These are phyloP conservation scores for Tenthredo distinguenda DNA, from an alignment of 2,888 invertebrate genomes.

Conservation along the genomic window DNA sequence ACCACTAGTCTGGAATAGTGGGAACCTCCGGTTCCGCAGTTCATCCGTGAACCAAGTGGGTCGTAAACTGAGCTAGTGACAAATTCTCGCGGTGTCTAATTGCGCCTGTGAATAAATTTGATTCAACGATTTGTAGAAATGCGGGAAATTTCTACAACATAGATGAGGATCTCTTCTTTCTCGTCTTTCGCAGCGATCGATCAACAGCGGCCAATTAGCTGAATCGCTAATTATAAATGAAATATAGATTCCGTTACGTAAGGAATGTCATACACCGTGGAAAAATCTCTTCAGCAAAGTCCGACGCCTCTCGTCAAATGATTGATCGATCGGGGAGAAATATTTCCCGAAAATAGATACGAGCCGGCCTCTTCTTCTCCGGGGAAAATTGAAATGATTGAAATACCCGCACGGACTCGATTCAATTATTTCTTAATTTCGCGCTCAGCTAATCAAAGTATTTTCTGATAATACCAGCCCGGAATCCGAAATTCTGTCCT, in stretches of 20 bases:
- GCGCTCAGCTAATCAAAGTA: constrained; percentile 15
- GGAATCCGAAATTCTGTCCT: not conserved
- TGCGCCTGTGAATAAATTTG: not conserved
- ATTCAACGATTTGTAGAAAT: not conserved
- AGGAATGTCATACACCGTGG: not conserved
- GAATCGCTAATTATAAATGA: constrained; percentile 8
- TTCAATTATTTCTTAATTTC: constrained; percentile 3
- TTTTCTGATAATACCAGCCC: not conserved
- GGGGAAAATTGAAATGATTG: not conserved
- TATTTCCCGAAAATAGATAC: not conserved
- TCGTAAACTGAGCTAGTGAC: not conserved
- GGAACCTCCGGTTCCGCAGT: not conserved
- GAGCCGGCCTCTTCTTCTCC: not conserved
- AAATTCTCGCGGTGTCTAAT: not conserved
- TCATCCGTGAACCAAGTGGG: not conserved
- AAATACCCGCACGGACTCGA: constrained; percentile 5
- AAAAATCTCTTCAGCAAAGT: not conserved
- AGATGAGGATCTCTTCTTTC: not conserved
- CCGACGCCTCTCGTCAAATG: not conserved
- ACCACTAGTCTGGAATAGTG: not conserved
- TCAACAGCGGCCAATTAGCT: not conserved
- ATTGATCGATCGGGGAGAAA: not conserved
- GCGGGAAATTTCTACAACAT: not conserved
- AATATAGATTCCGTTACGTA: not conserved
- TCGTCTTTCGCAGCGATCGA: not conserved